Percentiles rank a stretch among this genome's conserved stretches.
phyloP scores from a whole-genome alignment of 1,140 invertebrate species.

The Zelostemma sp. region DNA sequence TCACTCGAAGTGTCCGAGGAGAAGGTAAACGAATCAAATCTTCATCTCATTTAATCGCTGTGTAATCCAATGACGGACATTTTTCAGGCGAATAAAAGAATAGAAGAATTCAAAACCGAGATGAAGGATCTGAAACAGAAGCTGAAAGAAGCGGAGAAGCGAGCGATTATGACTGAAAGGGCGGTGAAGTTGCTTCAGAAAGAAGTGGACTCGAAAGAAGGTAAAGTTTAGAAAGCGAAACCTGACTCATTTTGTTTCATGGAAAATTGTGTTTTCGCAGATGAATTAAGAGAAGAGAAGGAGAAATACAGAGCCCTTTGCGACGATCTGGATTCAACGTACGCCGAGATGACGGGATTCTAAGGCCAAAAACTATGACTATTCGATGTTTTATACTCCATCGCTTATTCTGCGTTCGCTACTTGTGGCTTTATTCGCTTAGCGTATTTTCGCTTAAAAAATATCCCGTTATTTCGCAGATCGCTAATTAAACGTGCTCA shows the following conservation, averaged over 20 bases:
- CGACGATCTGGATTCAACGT: conserved; percentile 82
- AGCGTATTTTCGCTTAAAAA: conserved; percentile 11
- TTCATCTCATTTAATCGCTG: neutral
- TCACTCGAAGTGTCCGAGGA: conserved; percentile 68
- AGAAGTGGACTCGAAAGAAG: conserved; percentile 67
- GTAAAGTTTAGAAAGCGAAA: conserved; percentile 44
- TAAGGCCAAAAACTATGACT: conserved; percentile 51
- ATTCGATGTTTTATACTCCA: conserved; percentile 52
- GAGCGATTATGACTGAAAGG: conserved; percentile 63
- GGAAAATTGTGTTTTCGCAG: conserved; percentile 62
- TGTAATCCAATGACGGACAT: neutral
- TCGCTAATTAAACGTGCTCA: conserved; percentile 8
- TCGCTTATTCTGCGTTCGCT: conserved; percentile 56
- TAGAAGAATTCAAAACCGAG: conserved; percentile 64
- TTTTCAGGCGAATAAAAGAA: conserved; percentile 64
- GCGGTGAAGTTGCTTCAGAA: conserved; percentile 62
- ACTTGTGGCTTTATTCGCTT: conserved; percentile 14
- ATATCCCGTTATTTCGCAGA: conserved; percentile 6
- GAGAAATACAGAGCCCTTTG: conserved; percentile 79
- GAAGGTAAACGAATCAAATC: conserved; percentile 53
- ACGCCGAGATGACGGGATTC: conserved; percentile 72
- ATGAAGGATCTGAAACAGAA: conserved; percentile 62
- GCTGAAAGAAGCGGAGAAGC: conserved; percentile 65
- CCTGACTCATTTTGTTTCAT: neutral
- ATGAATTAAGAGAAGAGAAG: conserved; percentile 79